Evolutionary conservation across 2,797 vertebrate species (phyloP), one percentile per base, ranked within the genome.

Genomic region (Nannoperca obscura): DNA sequence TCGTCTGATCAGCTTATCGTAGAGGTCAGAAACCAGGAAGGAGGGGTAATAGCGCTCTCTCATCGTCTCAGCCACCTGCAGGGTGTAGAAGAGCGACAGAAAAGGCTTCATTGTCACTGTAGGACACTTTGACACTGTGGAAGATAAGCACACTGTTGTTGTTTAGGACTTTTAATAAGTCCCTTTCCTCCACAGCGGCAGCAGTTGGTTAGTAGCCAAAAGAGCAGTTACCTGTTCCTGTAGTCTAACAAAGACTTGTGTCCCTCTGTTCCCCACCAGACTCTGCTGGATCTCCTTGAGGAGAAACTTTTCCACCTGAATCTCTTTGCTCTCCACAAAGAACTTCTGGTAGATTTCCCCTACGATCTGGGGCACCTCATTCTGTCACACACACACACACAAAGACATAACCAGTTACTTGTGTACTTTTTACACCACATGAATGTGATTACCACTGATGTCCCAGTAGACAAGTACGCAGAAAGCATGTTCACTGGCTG

Each of bases 331-430:
- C 91, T 99, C 97, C 87, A 99, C 97, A 92, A 99, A 99, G 93
- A 96, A 99, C 91, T 99, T 97, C 91, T 99, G 98, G 92, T 99
- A 99, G 94, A 99, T 99, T 94, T 99, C 98, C 49, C 98, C 97
- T 30, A 99, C 98, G 30, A 99, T 93, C 73, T 98, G 97, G 85
- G 95, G 93, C 46, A 96, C 95, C 74, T 96, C 95, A 59, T 87
- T 95, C 95, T 96, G 87, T 59, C 36, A 32, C 49, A 71, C 19
- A 62, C 17, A 78, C 6, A 55, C 22, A 42, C 44, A 74, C 11
- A 64, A n/a, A 71, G 17, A 67, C 54, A 58, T 13, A 17, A 24
- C 0, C 19, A 22, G 7, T 58, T 38, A 79, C 19, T 47, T 22
- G 3, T n/a, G 4, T 9, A 14, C 0, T 46, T 65, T 49, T 65